Evolutionary conservation across 2,113 vertebrate species (phyloP), one percentile per base, ranked within the genome.

Genomic region (Nycticebus coucang): DNA sequence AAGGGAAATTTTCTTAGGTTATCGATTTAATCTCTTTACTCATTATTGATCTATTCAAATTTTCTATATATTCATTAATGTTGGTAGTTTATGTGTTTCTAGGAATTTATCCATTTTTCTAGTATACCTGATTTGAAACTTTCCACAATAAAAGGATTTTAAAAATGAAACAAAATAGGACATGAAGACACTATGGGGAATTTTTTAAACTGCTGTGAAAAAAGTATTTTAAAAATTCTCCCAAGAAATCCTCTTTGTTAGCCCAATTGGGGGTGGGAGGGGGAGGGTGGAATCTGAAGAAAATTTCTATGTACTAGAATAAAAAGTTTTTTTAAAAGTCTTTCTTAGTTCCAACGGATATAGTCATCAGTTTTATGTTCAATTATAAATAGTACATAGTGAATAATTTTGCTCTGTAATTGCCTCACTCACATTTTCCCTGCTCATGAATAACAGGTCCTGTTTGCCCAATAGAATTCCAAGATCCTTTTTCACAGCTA

Each of bases 331-430:
- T 60, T 26, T 10, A 53, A 85, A 84, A 87, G 2, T 13, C 37
- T 80, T 96, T 71, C n/a, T 95, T 93, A 60, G 28, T 72, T 93
- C 11, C 8, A 74, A 10, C 55, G n/a, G n/a, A 59, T 15, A 80
- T 17, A 80, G 15, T 30, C 59, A 68, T 75, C 7, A 45, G 1
- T 91, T 79, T 85, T 87, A 71, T 68, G 4, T 30, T 9, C 68
- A 77, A 64, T 89, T 83, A 79, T 87, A 68, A 95, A 82, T 59
- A 18, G 8, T 93, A 9, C 64, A 8, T 60, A 64, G 78, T 66
- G 1, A 87, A 80, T 26, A 10, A 37, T n/a, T 62, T 83, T 72
- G 5, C 5, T 35, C 22, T 77, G 18, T 26, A 89, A 53, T 33
- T 84, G 10, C 55, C 53, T 87, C 45, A 66, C 4, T 72, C 21